phyloP scores from a whole-genome alignment of 2,113 vertebrate species.

The Ia io region DNA sequence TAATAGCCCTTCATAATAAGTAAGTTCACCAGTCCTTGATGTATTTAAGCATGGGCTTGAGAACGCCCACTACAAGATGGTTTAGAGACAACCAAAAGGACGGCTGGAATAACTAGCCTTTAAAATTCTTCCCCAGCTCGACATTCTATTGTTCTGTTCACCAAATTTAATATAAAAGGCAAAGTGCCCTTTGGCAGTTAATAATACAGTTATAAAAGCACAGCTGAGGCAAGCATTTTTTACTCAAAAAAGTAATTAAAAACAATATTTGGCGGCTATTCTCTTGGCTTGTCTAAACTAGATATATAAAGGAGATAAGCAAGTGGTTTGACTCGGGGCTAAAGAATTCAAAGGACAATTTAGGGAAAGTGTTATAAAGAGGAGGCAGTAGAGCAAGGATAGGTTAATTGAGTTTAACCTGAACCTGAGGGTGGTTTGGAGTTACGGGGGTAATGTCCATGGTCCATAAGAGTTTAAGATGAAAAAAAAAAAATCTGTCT shows the following conservation, averaged over 20 bases:
- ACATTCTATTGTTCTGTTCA: conserved; percentile 25
- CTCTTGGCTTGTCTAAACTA: conserved; percentile 31
- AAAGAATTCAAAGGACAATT: conserved; percentile 22
- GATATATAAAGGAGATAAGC: background rate
- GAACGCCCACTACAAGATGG: background rate
- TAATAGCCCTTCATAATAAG: background rate
- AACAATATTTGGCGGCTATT: conserved; percentile 22
- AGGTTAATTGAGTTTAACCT: background rate
- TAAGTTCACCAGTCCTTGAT: background rate
- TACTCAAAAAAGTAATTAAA: conserved; percentile 46
- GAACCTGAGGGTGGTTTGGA: background rate
- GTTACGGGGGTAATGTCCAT: background rate
- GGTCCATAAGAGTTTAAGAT: background rate
- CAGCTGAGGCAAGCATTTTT: conserved; percentile 35
- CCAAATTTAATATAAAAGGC: conserved; percentile 51
- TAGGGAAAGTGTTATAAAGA: background rate
- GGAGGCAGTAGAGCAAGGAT: background rate
- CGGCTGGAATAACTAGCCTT: conserved; percentile 17
- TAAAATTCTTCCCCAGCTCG: background rate
- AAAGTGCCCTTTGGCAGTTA: conserved; percentile 46
- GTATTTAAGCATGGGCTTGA: background rate
- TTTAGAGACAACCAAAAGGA: background rate
- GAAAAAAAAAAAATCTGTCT: background rate
- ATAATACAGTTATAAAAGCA: conserved; percentile 59
- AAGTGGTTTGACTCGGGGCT: background rate